phyloP scores from a whole-genome alignment of 1,140 invertebrate species.

The Drosophila albomicans region DNA sequence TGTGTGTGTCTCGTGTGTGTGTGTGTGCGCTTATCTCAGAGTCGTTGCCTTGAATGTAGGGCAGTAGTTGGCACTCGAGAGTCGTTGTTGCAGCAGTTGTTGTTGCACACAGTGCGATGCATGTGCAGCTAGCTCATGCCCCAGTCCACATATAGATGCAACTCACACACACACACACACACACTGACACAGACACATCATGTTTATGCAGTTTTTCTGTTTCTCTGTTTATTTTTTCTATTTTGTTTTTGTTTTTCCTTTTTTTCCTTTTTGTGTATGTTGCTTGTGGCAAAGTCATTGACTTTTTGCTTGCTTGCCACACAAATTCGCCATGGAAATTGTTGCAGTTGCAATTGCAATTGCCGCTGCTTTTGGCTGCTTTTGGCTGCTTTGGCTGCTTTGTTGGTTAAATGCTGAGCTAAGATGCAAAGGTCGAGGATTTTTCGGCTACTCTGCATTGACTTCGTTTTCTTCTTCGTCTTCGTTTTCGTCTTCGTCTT shows the following conservation, averaged over 20 bases:
- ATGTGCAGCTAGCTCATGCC: slow-evolving; percentile 51
- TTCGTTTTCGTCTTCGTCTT: background rate
- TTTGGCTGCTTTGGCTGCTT: too few relatives aligned
- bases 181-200: slow-evolving; percentile 35
- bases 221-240: background rate
- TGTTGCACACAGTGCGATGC: slow-evolving; percentile 42
- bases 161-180: slow-evolving; percentile 8
- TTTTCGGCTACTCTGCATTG: slow-evolving; percentile 24
- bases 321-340: slow-evolving; percentile 49
- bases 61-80: slow-evolving; percentile 80
- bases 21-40: slow-evolving; percentile 72
- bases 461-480: background rate
- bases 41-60: slow-evolving; percentile 82
- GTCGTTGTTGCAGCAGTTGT: slow-evolving; percentile 55
- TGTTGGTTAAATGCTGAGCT: slow-evolving; percentile 47
- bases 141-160: slow-evolving; percentile 58
- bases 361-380: background rate
- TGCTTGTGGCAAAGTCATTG: slow-evolving; percentile 53
- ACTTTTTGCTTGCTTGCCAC: slow-evolving; percentile 46
- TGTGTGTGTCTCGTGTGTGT: slow-evolving; percentile 34
- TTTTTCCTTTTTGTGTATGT: slow-evolving; percentile 2
- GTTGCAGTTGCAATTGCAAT: slow-evolving; percentile 34
- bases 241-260: background rate
- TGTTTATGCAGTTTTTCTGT: slow-evolving; percentile 30
- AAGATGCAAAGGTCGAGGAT: slow-evolving; percentile 53